These are phyloP conservation scores for Rotaria socialis DNA, from an alignment of 2,888 invertebrate species.

Conservation along the genomic window DNA sequence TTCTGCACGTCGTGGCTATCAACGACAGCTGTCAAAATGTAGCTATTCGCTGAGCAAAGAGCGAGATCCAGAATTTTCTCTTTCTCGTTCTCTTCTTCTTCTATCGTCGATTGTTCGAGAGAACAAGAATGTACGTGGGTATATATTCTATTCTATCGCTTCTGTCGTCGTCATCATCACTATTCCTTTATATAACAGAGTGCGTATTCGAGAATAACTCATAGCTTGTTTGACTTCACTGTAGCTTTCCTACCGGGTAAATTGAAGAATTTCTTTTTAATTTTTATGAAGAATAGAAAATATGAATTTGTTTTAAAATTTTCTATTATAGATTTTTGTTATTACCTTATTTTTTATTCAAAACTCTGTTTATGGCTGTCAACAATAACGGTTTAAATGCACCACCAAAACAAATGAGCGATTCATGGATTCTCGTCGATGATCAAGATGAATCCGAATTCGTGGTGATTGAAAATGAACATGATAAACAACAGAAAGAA, in stretches of 20 bases:
- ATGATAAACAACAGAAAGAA: neutral
- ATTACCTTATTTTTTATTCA: neutral
- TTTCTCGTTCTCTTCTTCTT: neutral
- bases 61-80: neutral
- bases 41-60: neutral
- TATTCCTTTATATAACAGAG: neutral
- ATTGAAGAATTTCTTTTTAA: neutral
- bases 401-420: constrained; percentile 18
- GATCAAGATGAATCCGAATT: constrained; percentile 15
- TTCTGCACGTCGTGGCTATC: neutral
- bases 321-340: neutral
- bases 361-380: neutral
- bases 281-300: neutral
- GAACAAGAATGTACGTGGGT: neutral
- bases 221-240: neutral
- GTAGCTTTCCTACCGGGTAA: neutral
- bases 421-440: constrained; percentile 13
- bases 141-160: neutral
- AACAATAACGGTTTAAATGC: neutral
- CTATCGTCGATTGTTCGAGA: neutral
- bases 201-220: neutral
- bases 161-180: neutral
- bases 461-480: neutral
- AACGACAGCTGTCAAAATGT: neutral
- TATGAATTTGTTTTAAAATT: no score